These are phyloP conservation scores for Ictalurus punctatus DNA, from an alignment of 2,113 vertebrate genomes.

Conservation along the genomic window DNA sequence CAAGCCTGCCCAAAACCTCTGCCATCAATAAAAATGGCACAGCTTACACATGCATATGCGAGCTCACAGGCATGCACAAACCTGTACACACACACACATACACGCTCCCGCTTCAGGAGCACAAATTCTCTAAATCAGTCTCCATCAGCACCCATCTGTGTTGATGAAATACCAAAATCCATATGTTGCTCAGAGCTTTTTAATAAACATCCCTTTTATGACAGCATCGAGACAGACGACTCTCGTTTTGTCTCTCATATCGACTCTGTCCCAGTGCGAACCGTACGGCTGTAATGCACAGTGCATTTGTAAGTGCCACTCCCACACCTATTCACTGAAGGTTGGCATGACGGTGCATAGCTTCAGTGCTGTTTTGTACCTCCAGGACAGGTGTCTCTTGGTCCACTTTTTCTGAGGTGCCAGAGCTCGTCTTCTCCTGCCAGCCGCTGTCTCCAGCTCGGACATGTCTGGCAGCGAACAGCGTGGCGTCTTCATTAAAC, in stretches of 20 bases:
- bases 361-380: conserved; percentile 69
- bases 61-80: background rate
- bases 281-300: background rate
- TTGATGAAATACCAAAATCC: conserved; percentile 21
- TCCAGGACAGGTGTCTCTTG: conserved; percentile 95
- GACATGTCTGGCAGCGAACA: conserved; percentile 90
- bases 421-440: conserved; percentile 73
- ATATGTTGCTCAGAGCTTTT: conserved; percentile 15
- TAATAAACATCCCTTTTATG: background rate
- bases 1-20: background rate
- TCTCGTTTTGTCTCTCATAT: background rate
- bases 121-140: background rate
- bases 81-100: background rate
- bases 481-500: conserved; percentile 92
- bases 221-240: conserved; percentile 13
- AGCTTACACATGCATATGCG: background rate
- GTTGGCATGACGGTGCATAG: background rate
- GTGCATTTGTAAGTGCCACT: background rate
- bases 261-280: background rate
- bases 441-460: conserved; percentile 19
- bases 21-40: background rate
- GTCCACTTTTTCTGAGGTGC: conserved; percentile 82
- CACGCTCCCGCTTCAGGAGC: background rate
- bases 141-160: conserved; percentile 24
- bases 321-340: background rate